Evolutionary conservation across 2,888 invertebrate species (phyloP).

Genomic region (Eudemis profundana): DNA sequence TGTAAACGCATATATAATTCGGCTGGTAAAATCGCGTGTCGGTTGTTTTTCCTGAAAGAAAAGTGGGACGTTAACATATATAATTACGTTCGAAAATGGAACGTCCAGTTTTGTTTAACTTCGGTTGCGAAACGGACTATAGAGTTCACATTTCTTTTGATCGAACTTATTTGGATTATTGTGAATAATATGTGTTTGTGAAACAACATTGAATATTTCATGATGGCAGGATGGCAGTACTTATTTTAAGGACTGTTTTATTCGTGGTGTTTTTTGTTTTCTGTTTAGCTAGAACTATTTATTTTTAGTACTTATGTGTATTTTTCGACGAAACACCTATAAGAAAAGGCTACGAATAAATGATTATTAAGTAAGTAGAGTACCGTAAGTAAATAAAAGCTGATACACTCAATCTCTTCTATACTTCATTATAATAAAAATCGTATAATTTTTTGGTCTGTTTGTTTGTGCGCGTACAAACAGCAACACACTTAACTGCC

Average conservation of each 20-base stretch:
- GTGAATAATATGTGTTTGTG: too few relatives aligned
- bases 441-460: too few relatives aligned
- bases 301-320: background rate
- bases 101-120: constrained; percentile 49
- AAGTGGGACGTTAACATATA: constrained; percentile 77
- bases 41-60: constrained; percentile 72
- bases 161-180: background rate
- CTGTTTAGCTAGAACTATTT: constrained; percentile 20
- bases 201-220: background rate
- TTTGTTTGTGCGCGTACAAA: too few relatives aligned
- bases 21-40: constrained; percentile 56
- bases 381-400: too few relatives aligned
- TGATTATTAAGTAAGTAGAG: constrained; percentile 12
- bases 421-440: too few relatives aligned
- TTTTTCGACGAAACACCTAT: background rate
- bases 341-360: background rate
- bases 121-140: constrained; percentile 21
- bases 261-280: constrained; percentile 29
- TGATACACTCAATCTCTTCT: too few relatives aligned
- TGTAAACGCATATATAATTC: constrained; percentile 21
- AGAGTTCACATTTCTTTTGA: constrained; percentile 14
- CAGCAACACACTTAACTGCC: too few relatives aligned
- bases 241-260: constrained; percentile 10
- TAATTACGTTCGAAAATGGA: constrained; percentile 56
- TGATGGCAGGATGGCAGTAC: background rate